Conservation (phyloP, 92 coral and sea anemone species). For the Actinernus sp. region DNA sequence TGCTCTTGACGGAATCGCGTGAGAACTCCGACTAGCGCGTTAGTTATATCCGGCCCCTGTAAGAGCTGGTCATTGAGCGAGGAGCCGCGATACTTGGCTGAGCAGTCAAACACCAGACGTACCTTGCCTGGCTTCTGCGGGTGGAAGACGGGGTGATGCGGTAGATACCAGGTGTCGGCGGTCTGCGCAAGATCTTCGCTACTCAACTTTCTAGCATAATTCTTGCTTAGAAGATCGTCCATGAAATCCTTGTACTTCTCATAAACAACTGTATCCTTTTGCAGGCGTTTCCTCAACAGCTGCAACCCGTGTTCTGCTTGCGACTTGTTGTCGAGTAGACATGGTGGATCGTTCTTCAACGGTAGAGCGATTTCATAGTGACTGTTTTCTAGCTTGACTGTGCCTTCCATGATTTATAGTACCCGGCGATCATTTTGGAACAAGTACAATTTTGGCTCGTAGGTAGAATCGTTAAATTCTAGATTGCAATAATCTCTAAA, state of each 20-base stretch:
- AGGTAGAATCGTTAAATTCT: constrained; percentile 18
- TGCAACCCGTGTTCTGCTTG: constrained; percentile 20
- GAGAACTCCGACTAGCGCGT: too few species aligned
- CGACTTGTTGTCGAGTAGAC: constrained; percentile 15
- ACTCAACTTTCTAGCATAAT: constrained; percentile 6
- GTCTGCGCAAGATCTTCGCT: background rate
- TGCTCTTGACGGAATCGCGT: too few species aligned
- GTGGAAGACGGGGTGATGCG: constrained; percentile 44
- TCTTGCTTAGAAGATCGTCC: constrained; percentile 16
- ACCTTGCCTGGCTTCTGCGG: constrained; percentile 47
- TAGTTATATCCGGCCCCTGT: too few species aligned
- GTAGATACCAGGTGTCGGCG: constrained; percentile 28
- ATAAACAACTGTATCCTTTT: background rate
- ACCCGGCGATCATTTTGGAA: constrained; percentile 24
- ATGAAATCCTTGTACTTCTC: constrained; percentile 5
- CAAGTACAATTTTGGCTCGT: constrained; percentile 1
- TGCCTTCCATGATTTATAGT: constrained; percentile 12
- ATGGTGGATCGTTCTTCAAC: constrained; percentile 20
- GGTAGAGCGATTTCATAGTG: constrained; percentile 31
- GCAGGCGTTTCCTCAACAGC: constrained; percentile 3
- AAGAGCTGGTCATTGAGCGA: too few species aligned
- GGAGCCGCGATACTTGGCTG: too few species aligned
- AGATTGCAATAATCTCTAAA: constrained; percentile 2
- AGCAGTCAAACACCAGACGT: too few species aligned
- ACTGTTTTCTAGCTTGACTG: constrained; percentile 20